These are phyloP conservation scores for Neodiprion pinetum DNA, from an alignment of 1,140 invertebrate genomes.

Conservation along the genomic window DNA sequence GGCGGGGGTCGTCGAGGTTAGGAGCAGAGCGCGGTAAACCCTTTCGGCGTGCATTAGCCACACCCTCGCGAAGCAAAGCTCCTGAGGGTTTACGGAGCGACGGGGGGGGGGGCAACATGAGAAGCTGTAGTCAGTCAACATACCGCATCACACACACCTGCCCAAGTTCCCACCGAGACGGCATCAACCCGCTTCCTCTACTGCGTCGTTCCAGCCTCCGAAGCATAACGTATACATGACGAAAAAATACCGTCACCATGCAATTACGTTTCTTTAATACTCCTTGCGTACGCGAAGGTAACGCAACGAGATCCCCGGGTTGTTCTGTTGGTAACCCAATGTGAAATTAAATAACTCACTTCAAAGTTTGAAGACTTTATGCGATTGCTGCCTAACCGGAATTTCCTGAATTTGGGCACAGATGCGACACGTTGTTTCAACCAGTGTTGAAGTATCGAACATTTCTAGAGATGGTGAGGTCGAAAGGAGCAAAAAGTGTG, in stretches of 20 bases:
- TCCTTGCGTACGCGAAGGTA: not conserved
- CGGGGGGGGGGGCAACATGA: slow-evolving; percentile 1
- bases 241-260: not conserved
- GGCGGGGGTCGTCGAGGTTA: slow-evolving; percentile 6
- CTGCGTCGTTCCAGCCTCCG: not conserved
- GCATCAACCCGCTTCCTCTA: not conserved
- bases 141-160: slow-evolving; percentile 11
- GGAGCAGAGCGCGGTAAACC: slow-evolving; percentile 3
- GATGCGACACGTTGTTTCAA: no score
- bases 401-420: no score
- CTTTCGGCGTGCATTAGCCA: slow-evolving; percentile 13
- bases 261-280: not conserved
- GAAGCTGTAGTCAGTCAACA: slow-evolving; percentile 13
- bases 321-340: no score
- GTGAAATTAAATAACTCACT: no score
- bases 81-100: slow-evolving; percentile 6
- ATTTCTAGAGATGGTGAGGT: no score
- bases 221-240: not conserved
- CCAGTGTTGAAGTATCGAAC: no score
- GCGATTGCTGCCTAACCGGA: no score
- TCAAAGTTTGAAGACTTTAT: no score
- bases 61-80: slow-evolving; percentile 7
- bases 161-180: slow-evolving; percentile 4
- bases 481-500: not conserved
- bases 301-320: no score